Evolutionary conservation across 1,140 invertebrate species (phyloP).

Genomic region (Belonocnema kinseyi): DNA sequence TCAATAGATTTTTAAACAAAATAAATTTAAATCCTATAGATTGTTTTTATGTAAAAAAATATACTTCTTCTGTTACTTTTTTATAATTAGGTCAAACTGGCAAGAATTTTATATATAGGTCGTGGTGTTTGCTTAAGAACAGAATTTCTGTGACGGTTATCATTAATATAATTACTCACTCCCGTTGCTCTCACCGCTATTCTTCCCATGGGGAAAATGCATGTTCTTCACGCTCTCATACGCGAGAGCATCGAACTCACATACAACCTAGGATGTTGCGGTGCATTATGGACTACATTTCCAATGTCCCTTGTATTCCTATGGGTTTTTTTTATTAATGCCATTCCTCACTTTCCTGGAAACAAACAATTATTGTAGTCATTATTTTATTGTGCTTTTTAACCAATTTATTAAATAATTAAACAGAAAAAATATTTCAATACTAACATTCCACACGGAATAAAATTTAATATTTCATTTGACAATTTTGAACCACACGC

Average conservation of each 20-base stretch:
- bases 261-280: slow-evolving; percentile 46
- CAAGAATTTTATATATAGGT: too few relatives aligned
- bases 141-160: slow-evolving; percentile 11
- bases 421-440: background rate
- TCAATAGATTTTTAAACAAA: too few relatives aligned
- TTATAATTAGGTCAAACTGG: too few relatives aligned
- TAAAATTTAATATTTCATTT: too few relatives aligned
- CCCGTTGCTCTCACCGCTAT: slow-evolving; percentile 55
- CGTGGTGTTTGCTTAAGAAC: background rate
- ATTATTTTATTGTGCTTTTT: background rate
- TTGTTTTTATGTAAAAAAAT: too few relatives aligned
- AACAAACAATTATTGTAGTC: background rate
- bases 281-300: slow-evolving; percentile 60
- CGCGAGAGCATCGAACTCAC: slow-evolving; percentile 53
- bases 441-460: too few relatives aligned
- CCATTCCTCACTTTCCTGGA: slow-evolving; percentile 49
- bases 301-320: slow-evolving; percentile 48
- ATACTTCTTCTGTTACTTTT: too few relatives aligned
- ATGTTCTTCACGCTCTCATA: slow-evolving; percentile 68
- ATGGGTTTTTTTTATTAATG: slow-evolving; percentile 42
- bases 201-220: slow-evolving; percentile 50
- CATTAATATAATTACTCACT: slow-evolving; percentile 49
- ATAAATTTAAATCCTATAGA: too few relatives aligned
- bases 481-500: too few relatives aligned
- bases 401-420: background rate